phyloP scores from a whole-genome alignment of 1,140 invertebrate species.

The Neotoxoptera formosana region DNA sequence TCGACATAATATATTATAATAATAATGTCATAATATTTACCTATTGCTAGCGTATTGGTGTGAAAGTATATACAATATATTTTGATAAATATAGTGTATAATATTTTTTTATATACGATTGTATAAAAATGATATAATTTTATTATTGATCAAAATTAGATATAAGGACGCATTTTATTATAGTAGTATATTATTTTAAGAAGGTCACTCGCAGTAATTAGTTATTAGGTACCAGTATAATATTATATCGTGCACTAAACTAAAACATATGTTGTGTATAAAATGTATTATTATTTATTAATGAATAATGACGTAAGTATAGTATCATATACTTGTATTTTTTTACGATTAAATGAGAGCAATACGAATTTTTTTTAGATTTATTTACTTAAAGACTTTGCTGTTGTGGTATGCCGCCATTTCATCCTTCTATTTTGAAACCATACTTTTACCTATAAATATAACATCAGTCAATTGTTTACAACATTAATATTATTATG shows the following conservation, averaged over 20 bases:
- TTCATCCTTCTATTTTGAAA: constrained; percentile 94
- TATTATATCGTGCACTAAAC: not conserved
- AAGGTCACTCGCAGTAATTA: constrained; percentile 28
- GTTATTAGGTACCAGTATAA: constrained; percentile 18
- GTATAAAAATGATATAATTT: not conserved
- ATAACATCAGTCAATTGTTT: not conserved
- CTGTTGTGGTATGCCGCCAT: constrained; percentile 73
- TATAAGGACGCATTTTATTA: not conserved
- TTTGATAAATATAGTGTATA: not conserved
- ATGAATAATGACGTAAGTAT: not conserved
- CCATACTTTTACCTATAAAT: constrained; percentile 85
- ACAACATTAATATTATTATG: not conserved
- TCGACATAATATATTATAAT: not conserved
- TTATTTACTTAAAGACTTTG: not conserved
- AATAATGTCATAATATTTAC: not conserved
- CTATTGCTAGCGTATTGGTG: not conserved
- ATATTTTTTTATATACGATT: not conserved
- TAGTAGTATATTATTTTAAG: not conserved
- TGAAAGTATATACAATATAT: not conserved
- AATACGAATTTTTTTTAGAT: not conserved
- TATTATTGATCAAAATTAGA: not conserved
- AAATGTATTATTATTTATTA: not conserved
- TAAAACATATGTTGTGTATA: not conserved
- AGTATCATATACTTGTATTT: not conserved
- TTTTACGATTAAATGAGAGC: not conserved